Percentiles rank a stretch among this genome's conserved stretches.
Conservation (phyloP, 2,888 invertebrate species). For the Temnothorax rugatulus region DNA sequence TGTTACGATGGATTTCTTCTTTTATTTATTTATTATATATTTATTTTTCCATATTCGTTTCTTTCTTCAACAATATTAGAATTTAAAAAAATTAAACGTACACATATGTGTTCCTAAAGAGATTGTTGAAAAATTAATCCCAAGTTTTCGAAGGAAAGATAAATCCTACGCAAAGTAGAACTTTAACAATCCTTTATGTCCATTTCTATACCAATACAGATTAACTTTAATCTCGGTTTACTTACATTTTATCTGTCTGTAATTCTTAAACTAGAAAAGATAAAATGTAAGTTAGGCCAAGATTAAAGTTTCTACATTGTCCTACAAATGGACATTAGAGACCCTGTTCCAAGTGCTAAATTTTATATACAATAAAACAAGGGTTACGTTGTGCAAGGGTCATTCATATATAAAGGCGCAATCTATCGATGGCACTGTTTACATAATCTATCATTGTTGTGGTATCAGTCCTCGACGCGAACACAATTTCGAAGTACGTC, state of each 20-base stretch:
- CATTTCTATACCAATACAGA: no score
- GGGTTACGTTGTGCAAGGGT: background rate
- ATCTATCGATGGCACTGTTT: constrained; percentile 1
- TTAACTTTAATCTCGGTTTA: no score
- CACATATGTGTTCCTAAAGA: background rate
- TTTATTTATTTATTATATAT: background rate
- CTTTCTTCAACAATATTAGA: background rate
- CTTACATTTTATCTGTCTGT: no score
- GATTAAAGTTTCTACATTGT: no score
- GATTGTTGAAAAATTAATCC: background rate
- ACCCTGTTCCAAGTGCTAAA: background rate
- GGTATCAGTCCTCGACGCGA: background rate
- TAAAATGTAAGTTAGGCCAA: no score
- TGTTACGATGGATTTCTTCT: background rate
- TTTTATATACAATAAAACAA: background rate
- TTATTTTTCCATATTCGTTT: background rate
- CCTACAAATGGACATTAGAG: background rate
- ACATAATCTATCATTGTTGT: background rate
- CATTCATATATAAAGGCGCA: background rate
- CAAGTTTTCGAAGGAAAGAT: background rate
- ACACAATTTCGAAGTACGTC: constrained; percentile 1
- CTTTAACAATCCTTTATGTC: background rate
- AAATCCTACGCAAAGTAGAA: background rate
- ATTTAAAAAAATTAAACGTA: background rate
- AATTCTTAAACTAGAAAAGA: no score